Base-by-base conservation (phyloP, 30 jellyfish, hydroid and myxozoan species). In the Hydractinia echinata region DNA sequence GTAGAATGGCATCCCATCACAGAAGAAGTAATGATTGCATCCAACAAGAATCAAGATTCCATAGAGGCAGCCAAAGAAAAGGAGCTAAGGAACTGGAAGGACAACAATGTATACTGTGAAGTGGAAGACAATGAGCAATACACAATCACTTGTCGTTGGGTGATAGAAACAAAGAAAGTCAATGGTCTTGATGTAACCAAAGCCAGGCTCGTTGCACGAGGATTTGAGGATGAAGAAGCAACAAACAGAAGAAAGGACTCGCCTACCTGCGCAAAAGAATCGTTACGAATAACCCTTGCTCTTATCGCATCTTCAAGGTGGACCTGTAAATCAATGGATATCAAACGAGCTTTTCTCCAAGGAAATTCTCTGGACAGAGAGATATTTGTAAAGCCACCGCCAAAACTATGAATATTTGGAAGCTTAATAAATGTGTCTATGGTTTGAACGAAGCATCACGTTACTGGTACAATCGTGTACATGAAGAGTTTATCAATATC, bases 331-430 rank as follows among this genome's bases (percentile, higher is more conserved):
- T 86, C 87, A 11, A 70, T 67, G 52, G 89, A 85, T 54, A 78
- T 80, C 21, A 87, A 83, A 39, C 11, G 87, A 7, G 92, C 91
- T 5, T 87, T 87, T 58, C 83, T 87, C 10, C 96, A 81, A 69
- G 96, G 94, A 4, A 82, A 67, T 4, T n/a, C 54, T 6, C 51
- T 87, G 49, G 79, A 87, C 54, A 52, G 89, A 72, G 87, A 82
- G 10, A 84, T 82, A 10, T 82, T 64, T 53, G n/a, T 87, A 48
- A 67, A 52, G 67, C 96, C 92, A 13, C 96, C 89, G 10, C 79
- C n/a, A 61, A 48, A 13, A 39, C 72, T 5, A 66, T 48, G 18
- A 49, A 8, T 6, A 5, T 85, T 77, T 85, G 95, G 90, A 66
- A 69, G 44, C 16, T 85, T 69, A 70, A 78, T 15, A 67, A 49